Base-by-base conservation (phyloP, 2,888 invertebrate genomes). In the Onchidella celtica region DNA sequence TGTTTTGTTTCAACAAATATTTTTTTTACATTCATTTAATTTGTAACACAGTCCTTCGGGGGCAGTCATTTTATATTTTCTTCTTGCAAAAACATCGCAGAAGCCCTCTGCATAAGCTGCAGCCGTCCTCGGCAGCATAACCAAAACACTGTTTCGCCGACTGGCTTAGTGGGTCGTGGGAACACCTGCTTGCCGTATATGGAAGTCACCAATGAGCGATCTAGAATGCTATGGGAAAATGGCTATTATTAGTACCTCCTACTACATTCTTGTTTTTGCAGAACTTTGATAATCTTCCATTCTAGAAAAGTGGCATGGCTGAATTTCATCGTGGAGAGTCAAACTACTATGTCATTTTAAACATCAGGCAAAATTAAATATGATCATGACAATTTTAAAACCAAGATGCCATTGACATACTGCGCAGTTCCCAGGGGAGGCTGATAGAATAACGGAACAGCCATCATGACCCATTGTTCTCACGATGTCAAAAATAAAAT, bases 181-280 rank as follows among this genome's bases (percentile, higher is more conserved):
- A 90, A 91, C 91, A 91, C 91, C 91, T 91, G 91, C 90, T 88
- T 85, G 83, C 89, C 89, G 86, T 88, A 90, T 89, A 89, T 86
- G 90, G 89, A 87, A 89, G 86, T 86, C 87, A 88, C 91, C 90
- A 89, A 90, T 89, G 87, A 85, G 85, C 86, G 86, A 85, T 85
- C 86, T 85, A 85, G 81, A 83, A 84, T 84, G 84, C 85, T 85
- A 84, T 86, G 87, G 87, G 86, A 85, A 83, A 85, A 70, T 80
- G 75, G 88, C 89, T 88, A 83, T 88, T 90, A 81, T 79, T 29
- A 86, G 85, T 72, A 79, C 77, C 88, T 80, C 87, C 87, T 80
- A 3, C 68, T 32, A 55, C 68, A 17, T 66, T 47, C 21, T n/a
- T 24, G n/a, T 55, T 21, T 57, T 24, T 17, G 29, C 29, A 9